These are phyloP conservation scores for Anadara kagoshimensis DNA, from an alignment of 1,140 invertebrate genomes.

Conservation along the genomic window DNA sequence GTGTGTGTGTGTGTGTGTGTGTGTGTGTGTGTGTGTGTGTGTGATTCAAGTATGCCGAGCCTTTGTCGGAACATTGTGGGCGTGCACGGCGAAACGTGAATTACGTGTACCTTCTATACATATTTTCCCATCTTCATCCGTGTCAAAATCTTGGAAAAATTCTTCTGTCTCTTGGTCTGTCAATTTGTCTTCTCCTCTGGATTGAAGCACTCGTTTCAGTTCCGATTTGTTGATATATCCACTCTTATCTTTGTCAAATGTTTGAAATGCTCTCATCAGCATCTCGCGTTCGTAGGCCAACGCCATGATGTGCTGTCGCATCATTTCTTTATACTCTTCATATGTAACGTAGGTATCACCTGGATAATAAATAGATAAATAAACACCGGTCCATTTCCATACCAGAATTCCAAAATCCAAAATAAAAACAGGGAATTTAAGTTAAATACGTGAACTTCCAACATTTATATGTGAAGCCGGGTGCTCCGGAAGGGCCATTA, in stretches of 20 bases:
- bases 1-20: no score
- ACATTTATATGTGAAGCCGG: no score
- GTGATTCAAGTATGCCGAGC: no score
- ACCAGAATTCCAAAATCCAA: no score
- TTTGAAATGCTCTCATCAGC: conserved; percentile 5
- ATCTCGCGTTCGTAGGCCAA: conserved; percentile 10
- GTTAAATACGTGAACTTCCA: no score
- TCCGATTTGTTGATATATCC: conserved; percentile 13
- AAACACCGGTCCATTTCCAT: no score
- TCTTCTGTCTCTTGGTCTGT: background rate
- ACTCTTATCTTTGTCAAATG: conserved; percentile 15
- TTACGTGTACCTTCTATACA: conserved; percentile 4
- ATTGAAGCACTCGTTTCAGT: background rate
- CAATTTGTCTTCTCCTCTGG: background rate
- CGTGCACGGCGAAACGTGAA: no score
- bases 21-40: no score
- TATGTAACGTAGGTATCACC: conserved; percentile 5
- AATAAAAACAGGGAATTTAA: no score
- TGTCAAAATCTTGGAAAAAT: conserved; percentile 1
- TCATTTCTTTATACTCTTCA: conserved; percentile 7
- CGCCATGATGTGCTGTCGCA: background rate
- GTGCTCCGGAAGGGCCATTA: no score
- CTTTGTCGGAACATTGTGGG: no score
- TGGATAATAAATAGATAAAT: background rate
- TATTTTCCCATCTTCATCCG: background rate